Conservation (phyloP, 2,113 vertebrate genomes). For the Brachyistius frenatus region DNA sequence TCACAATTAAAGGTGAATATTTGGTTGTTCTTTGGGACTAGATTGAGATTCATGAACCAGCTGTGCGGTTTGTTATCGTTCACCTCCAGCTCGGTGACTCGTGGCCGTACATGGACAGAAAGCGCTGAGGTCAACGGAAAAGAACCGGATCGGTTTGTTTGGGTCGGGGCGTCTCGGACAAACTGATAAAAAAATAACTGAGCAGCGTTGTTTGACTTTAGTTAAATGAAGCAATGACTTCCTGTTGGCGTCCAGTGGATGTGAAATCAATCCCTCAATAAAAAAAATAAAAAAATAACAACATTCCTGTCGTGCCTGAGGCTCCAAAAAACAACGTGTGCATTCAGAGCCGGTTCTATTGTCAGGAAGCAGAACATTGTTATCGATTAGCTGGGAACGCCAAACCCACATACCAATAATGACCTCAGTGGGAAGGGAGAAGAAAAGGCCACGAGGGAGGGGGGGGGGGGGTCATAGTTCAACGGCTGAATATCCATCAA, state of each 20-base stretch:
- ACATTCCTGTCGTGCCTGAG: conserved; percentile 56
- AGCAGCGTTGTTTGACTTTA: neutral
- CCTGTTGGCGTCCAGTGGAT: neutral
- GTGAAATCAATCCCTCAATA: conserved; percentile 16
- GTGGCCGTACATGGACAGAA: conserved; percentile 23
- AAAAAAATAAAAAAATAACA: neutral
- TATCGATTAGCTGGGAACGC: conserved; percentile 68
- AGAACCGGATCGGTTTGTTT: conserved; percentile 16
- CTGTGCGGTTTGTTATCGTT: conserved; percentile 1
- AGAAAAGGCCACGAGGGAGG: conserved; percentile 35
- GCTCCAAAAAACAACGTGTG: neutral
- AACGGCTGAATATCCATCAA: conserved; percentile 68
- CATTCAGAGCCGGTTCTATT: conserved; percentile 50
- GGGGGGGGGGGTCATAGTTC: conserved; percentile 48
- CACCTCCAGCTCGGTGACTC: neutral
- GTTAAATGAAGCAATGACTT: conserved; percentile 1
- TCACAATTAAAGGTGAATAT: too few species aligned
- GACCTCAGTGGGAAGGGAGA: conserved; percentile 60
- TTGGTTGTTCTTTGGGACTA: too few species aligned
- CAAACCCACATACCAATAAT: conserved; percentile 64
- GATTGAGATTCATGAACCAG: neutral
- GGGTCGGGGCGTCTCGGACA: neutral
- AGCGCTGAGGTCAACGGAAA: conserved; percentile 33
- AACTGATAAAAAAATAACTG: conserved; percentile 34
- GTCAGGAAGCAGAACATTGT: conserved; percentile 69